Base-by-base conservation (phyloP, 2,113 vertebrate species). In the Pseudorasbora parva region DNA sequence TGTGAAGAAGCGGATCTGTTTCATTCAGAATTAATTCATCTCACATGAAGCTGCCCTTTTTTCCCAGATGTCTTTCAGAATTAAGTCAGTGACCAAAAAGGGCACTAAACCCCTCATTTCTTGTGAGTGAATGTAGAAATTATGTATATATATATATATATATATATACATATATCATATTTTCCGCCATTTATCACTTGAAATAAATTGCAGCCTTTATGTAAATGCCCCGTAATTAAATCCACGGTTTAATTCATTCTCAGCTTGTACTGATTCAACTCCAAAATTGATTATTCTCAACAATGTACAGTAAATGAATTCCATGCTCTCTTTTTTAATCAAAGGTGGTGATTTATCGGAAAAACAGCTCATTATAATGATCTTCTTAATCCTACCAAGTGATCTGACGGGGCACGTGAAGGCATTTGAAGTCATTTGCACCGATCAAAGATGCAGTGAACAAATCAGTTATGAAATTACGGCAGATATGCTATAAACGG, bases 201-300 rank as follows among this genome's bases (percentile, higher is more conserved):
- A 60, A 78, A 78, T 60, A 78, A 60, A 78, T 78, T 25, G 37
- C 76, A 78, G 76, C 56, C 76, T 62, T 78, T 78, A 62, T 78
- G 37, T 10, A 77, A 78, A 62, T 45, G 37, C 7, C 33, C 56
- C 5, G 4, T 78, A 78, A 78, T 62, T 78, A 78, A 45, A 78
- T 62, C 37, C 33, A 9, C 19, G 1, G 11, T 60, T 60, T 43
- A 62, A 78, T 78, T 78, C 76, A 11, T 60, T 62, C 76, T 43
- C 76, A 45, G 76, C 76, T 27, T 62, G 56, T 60, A 45, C 33
- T 23, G 37, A 60, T 25, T 78, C 56, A 78, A 45, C 56, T 45
- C 37, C n/a, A 10, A 45, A 78, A 60, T 45, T 60, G 56, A 78
- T 60, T 45, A 25, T 60, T 17, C 37, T 60, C 75, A 15, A 23